Conservation (phyloP, 2,888 invertebrate genomes). For the Hedya salicella region DNA sequence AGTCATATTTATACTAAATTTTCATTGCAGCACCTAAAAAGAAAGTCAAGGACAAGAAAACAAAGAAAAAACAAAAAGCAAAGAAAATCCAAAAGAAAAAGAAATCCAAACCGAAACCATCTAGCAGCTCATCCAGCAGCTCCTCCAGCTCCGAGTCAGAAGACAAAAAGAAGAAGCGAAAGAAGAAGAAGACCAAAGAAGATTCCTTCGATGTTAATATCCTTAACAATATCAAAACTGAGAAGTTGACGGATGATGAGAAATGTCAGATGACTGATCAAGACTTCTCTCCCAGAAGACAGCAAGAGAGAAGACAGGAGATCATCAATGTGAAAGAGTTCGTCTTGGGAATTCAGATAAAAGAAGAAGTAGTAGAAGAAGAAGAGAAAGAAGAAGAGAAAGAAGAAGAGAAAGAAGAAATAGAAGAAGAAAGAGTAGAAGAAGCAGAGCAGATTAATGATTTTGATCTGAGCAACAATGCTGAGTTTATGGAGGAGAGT, state of each 20-base stretch:
- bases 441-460: conserved; percentile 38
- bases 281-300: conserved; percentile 67
- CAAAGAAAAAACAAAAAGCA: conserved; percentile 66
- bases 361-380: conserved; percentile 61
- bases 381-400: too few species aligned
- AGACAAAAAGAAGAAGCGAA: conserved; percentile 52
- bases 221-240: conserved; percentile 77
- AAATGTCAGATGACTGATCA: conserved; percentile 52
- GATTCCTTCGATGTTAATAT: conserved; percentile 75
- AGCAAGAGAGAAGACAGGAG: conserved; percentile 48
- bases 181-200: conserved; percentile 62
- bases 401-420: conserved; percentile 60
- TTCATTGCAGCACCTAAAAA: conserved; percentile 47
- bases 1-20: too few species aligned
- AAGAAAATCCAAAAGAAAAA: conserved; percentile 68
- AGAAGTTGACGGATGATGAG: conserved; percentile 75
- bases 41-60: conserved; percentile 63
- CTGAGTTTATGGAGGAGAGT: conserved; percentile 13
- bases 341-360: conserved; percentile 73
- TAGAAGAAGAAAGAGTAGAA: conserved; percentile 66
- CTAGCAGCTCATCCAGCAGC: conserved; percentile 56
- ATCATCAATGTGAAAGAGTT: conserved; percentile 76
- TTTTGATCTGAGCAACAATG: conserved; percentile 33
- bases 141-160: conserved; percentile 60
- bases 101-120: conserved; percentile 56